Conservation (phyloP, 2,113 vertebrate species). For the Strigops habroptila region DNA sequence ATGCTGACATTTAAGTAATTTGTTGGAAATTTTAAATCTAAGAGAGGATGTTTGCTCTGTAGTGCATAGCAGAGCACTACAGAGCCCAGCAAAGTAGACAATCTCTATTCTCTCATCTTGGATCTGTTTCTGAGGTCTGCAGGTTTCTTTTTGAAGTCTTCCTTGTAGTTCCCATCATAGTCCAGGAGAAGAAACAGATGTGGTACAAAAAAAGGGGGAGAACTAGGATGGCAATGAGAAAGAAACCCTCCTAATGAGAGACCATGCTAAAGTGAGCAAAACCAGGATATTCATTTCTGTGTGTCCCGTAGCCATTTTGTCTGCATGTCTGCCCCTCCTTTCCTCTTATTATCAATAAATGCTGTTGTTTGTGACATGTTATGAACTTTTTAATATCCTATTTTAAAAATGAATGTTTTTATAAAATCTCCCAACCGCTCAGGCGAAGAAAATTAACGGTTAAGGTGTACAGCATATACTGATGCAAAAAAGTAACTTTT, state of each 20-base stretch:
- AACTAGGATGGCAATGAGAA: background rate
- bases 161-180: background rate
- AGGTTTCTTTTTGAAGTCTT: background rate
- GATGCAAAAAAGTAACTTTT: background rate
- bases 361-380: background rate
- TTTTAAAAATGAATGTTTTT: conserved; percentile 1
- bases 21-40: background rate
- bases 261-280: background rate
- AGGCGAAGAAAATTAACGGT: background rate
- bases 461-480: background rate
- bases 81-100: background rate
- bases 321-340: background rate
- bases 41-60: background rate
- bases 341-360: background rate
- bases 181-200: background rate
- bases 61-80: background rate
- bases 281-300: background rate
- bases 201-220: background rate
- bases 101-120: background rate
- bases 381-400: background rate
- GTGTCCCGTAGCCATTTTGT: background rate
- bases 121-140: background rate
- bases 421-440: background rate
- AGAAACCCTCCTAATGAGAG: background rate
- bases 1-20: background rate